A percentile compares a stretch with the other conserved stretches of the same genome.
Conservation (phyloP, 2,888 invertebrate species). For the Patella depressa region DNA sequence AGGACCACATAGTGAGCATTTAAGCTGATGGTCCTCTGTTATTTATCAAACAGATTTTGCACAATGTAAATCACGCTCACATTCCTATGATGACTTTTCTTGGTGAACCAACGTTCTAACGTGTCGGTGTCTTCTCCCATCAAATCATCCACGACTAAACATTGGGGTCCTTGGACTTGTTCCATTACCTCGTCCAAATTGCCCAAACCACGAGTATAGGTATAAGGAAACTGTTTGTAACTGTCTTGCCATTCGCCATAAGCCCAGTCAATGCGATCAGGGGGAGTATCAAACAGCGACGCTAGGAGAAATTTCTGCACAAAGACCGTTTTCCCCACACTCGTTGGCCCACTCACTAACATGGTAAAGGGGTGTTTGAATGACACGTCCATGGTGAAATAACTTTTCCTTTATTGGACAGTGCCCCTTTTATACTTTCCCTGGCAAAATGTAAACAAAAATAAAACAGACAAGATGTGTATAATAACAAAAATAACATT, state of each 20-base stretch:
- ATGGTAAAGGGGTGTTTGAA: neutral
- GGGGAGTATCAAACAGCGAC: neutral
- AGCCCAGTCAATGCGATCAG: neutral
- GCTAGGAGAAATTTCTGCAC: neutral
- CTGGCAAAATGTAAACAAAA: too few relatives aligned
- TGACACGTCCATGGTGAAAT: neutral
- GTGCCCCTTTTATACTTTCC: neutral
- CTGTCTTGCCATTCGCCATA: neutral
- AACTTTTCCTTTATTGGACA: neutral
- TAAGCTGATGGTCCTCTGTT: constrained; percentile 12
- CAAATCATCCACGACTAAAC: constrained; percentile 15
- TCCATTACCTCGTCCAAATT: neutral
- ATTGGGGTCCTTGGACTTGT: neutral
- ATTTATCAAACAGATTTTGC: constrained; percentile 16
- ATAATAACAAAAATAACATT: too few relatives aligned
- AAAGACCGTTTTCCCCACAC: neutral
- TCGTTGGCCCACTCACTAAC: neutral
- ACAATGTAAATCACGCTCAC: constrained; percentile 15
- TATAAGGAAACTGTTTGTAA: neutral
- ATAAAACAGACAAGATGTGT: too few relatives aligned
- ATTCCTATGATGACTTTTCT: constrained; percentile 19
- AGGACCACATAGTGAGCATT: constrained; percentile 18
- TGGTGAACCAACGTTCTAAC: neutral
- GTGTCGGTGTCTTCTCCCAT: neutral
- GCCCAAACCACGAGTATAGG: neutral